phyloP scores from a whole-genome alignment of 2,888 invertebrate genomes.

The Sturmia bella region DNA sequence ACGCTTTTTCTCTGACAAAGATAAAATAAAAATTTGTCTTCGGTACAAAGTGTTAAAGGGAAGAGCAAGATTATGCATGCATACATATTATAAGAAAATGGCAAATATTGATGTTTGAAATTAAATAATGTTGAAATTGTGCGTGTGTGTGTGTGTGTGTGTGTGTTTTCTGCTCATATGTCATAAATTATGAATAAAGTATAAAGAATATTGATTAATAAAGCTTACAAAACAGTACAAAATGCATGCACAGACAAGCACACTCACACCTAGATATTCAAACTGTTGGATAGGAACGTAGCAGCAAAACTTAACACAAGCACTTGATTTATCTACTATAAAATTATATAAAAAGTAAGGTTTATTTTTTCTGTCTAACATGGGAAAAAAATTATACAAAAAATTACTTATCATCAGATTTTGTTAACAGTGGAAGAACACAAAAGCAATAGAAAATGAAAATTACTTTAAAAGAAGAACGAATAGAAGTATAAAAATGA shows the following conservation, averaged over 20 bases:
- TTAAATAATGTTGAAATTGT: slow-evolving; percentile 60
- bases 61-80: slow-evolving; percentile 8
- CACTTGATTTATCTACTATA: slow-evolving; percentile 46
- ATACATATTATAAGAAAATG: slow-evolving; percentile 45
- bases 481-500: slow-evolving; percentile 70
- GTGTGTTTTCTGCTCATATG: slow-evolving; percentile 1
- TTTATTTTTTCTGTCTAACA: slow-evolving; percentile 10
- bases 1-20: background rate
- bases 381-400: slow-evolving; percentile 3
- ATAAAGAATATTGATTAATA: slow-evolving; percentile 66
- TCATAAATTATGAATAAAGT: slow-evolving; percentile 50
- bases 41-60: background rate
- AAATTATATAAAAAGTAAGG: slow-evolving; percentile 34
- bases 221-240: slow-evolving; percentile 9
- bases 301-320: slow-evolving; percentile 21
- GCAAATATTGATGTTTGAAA: slow-evolving; percentile 67
- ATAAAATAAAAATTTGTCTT: background rate
- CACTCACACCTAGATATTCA: background rate
- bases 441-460: slow-evolving; percentile 19
- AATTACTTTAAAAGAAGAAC: slow-evolving; percentile 20
- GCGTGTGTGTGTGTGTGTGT: background rate
- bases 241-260: background rate
- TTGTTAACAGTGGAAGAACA: slow-evolving; percentile 37
- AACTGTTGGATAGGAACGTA: background rate
- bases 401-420: slow-evolving; percentile 60